Evolutionary conservation across 2,113 vertebrate genomes (phyloP).

Genomic region (Vulpes ferrilata): DNA sequence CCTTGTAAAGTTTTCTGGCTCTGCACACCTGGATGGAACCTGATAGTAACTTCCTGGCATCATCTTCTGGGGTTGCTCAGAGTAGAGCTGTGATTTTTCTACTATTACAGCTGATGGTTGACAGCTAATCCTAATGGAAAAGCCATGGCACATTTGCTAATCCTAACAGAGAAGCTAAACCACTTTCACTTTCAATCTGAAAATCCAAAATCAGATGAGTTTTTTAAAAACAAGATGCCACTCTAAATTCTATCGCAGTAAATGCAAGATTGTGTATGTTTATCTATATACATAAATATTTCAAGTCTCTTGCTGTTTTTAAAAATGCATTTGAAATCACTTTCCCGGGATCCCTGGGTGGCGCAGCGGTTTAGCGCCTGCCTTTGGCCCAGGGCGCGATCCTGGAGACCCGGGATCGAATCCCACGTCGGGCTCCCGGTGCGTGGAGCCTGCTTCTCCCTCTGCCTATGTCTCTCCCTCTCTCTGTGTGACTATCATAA

Average conservation of each 20-base stretch:
- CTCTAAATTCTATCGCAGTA: constrained; percentile 23
- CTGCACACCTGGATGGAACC: not conserved
- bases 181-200: constrained; percentile 54
- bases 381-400: too few species aligned
- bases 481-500: too few species aligned
- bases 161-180: constrained; percentile 63
- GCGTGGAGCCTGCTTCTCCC: too few species aligned
- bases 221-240: not conserved
- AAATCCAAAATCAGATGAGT: constrained; percentile 57
- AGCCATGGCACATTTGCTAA: constrained; percentile 55
- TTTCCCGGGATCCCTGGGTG: too few species aligned
- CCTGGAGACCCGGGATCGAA: too few species aligned
- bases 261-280: constrained; percentile 24
- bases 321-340: not conserved
- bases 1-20: not conserved
- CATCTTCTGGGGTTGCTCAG: not conserved
- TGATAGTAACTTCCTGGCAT: not conserved
- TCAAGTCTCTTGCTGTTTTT: not conserved
- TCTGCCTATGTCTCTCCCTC: too few species aligned
- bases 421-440: too few species aligned
- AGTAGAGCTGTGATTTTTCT: constrained; percentile 17
- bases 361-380: too few species aligned
- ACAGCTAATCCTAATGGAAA: constrained; percentile 76
- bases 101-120: constrained; percentile 48
- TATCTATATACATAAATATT: constrained; percentile 63